Percentiles rank a stretch among this genome's conserved stretches.
Conservation (phyloP, 2,888 invertebrate genomes). For the Drosophila dives region DNA sequence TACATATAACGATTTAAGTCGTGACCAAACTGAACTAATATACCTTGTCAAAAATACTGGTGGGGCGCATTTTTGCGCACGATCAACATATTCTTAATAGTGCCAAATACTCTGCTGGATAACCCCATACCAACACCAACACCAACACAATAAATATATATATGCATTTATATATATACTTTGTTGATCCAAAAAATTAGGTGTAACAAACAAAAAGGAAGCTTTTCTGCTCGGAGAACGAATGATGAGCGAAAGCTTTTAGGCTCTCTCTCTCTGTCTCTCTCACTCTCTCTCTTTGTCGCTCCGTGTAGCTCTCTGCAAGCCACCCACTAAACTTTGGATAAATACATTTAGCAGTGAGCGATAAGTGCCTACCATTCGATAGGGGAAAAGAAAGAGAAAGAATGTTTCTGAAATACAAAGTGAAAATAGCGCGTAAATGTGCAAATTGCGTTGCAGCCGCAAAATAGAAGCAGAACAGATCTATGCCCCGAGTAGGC, state of each 20-base stretch:
- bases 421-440: slow-evolving; percentile 51
- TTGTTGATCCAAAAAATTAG: slow-evolving; percentile 50
- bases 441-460: slow-evolving; percentile 54
- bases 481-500: slow-evolving; percentile 9
- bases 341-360: slow-evolving; percentile 49
- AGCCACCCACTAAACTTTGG: slow-evolving; percentile 53
- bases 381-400: slow-evolving; percentile 39
- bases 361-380: slow-evolving; percentile 23
- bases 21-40: slow-evolving; percentile 5
- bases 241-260: slow-evolving; percentile 44
- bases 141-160: background rate
- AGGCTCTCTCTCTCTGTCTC: background rate
- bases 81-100: background rate
- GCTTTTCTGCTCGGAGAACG: slow-evolving; percentile 37
- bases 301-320: background rate
- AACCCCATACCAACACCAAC: background rate
- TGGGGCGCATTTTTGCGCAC: slow-evolving; percentile 26
- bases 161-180: slow-evolving; percentile 3
- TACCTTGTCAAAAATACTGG: background rate
- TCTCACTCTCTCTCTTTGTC: slow-evolving; percentile 2
- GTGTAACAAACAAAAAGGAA: slow-evolving; percentile 44
- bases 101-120: slow-evolving; percentile 18
- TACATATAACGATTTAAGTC: no score
- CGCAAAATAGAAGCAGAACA: slow-evolving; percentile 6
- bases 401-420: slow-evolving; percentile 38